These are phyloP conservation scores for Aphelenchoides avenae DNA, from an alignment of 1,140 invertebrate genomes.

Conservation along the genomic window DNA sequence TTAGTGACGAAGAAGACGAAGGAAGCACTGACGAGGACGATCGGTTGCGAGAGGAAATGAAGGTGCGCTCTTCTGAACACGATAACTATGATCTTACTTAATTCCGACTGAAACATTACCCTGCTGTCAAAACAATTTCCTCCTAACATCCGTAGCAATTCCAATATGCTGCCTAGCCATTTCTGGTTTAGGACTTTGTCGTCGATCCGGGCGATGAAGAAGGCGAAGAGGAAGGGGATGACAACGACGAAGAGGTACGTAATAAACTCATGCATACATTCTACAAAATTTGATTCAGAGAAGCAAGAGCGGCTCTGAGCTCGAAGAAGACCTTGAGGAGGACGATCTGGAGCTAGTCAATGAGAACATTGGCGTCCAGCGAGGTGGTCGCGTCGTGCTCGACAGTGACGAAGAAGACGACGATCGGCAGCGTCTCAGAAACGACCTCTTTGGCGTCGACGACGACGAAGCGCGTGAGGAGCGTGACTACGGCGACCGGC, in stretches of 20 bases:
- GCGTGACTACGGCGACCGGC: slow-evolving; percentile 59
- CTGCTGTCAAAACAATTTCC: slow-evolving; percentile 6
- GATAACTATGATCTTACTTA: slow-evolving; percentile 5
- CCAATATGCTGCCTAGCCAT: slow-evolving; percentile 3
- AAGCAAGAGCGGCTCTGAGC: slow-evolving; percentile 54
- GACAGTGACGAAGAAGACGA: slow-evolving; percentile 69
- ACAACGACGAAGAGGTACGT: slow-evolving; percentile 46
- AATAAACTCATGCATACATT: slow-evolving; percentile 45
- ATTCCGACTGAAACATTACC: slow-evolving; percentile 4
- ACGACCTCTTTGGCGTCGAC: slow-evolving; percentile 66
- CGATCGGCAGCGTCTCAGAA: slow-evolving; percentile 68
- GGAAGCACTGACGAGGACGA: too few relatives aligned
- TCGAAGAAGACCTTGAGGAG: slow-evolving; percentile 78
- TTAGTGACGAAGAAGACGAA: too few relatives aligned
- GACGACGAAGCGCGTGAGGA: slow-evolving; percentile 58
- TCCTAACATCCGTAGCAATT: slow-evolving; percentile 10
- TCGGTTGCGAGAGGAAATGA: too few relatives aligned
- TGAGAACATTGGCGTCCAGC: slow-evolving; percentile 91
- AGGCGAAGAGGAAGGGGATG: slow-evolving; percentile 25
- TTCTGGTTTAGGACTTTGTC: slow-evolving; percentile 9
- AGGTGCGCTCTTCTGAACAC: too few relatives aligned
- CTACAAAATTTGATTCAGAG: slow-evolving; percentile 31
- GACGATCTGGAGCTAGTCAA: slow-evolving; percentile 97
- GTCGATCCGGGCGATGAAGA: neutral
- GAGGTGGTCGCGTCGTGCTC: slow-evolving; percentile 45